A percentile compares a stretch with the other conserved stretches of the same genome.
These are phyloP conservation scores for Myiagra hebetior DNA, from an alignment of 2,113 vertebrate species.

Conservation along the genomic window DNA sequence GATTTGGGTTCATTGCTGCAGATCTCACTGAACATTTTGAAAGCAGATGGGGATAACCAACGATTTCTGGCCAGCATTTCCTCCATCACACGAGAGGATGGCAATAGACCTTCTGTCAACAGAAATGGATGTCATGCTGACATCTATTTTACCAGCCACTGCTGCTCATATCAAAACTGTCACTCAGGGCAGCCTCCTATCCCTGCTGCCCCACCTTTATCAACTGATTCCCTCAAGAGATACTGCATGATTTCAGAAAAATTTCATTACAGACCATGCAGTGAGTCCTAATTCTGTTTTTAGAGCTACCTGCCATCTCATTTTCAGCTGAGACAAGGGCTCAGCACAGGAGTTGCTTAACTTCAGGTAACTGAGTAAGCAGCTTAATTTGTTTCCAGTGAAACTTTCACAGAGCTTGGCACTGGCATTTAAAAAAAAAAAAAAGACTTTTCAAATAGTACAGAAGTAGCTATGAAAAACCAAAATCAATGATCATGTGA, in stretches of 20 bases:
- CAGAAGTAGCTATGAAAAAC: background rate
- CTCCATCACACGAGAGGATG: background rate
- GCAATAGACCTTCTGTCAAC: constrained; percentile 8
- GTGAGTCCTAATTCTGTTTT: background rate
- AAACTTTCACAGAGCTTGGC: background rate
- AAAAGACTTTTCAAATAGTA: background rate
- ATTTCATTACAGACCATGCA: background rate
- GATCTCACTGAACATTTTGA: background rate
- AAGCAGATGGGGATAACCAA: constrained; percentile 23
- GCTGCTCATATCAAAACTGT: background rate
- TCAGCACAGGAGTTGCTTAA: background rate
- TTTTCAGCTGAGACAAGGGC: background rate
- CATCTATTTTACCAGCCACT: background rate
- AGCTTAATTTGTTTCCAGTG: background rate
- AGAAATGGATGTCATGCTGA: background rate
- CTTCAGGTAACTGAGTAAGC: background rate
- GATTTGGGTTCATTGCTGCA: background rate
- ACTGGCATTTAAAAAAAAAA: too few species aligned
- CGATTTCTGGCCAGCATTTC: background rate
- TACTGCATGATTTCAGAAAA: background rate
- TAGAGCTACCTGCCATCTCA: background rate
- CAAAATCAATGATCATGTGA: background rate
- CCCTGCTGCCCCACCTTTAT: background rate
- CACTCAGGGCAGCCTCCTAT: background rate
- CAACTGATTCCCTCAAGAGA: background rate